Conservation (phyloP, 2,888 invertebrate genomes). For the Scaptomyza polygonia region DNA sequence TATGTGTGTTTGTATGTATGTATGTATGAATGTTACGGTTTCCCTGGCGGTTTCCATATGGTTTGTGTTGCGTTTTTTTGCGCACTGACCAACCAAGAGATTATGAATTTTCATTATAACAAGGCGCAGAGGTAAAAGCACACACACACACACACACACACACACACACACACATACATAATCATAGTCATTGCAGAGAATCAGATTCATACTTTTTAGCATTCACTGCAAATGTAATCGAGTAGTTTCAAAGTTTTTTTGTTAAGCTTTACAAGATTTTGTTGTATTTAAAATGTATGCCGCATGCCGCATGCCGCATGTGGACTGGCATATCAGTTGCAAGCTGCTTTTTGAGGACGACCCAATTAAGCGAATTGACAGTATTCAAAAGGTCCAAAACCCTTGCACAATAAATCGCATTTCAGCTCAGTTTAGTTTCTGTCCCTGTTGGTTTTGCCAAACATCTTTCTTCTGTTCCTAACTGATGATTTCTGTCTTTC, state of each 20-base stretch:
- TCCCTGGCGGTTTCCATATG: constrained; percentile 38
- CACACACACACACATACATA: neutral
- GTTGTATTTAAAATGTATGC: constrained; percentile 3
- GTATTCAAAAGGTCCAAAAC: neutral
- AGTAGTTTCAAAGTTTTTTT: constrained; percentile 39
- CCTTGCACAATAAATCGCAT: constrained; percentile 20
- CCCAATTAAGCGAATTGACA: constrained; percentile 44
- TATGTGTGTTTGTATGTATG: neutral
- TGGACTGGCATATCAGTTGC: constrained; percentile 31
- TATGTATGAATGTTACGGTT: constrained; percentile 5
- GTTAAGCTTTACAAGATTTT: constrained; percentile 14
- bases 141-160: neutral
- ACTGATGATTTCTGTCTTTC: too few relatives aligned
- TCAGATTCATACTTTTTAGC: constrained; percentile 4
- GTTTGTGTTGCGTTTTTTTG: constrained; percentile 25
- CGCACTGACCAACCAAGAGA: constrained; percentile 47
- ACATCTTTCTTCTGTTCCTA: too few relatives aligned
- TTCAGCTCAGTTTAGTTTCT: constrained; percentile 9
- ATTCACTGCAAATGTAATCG: constrained; percentile 32
- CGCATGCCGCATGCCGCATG: constrained; percentile 28
- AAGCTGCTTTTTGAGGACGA: constrained; percentile 45
- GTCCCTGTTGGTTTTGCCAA: neutral
- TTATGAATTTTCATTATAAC: constrained; percentile 75
- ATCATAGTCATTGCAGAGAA: constrained; percentile 1
- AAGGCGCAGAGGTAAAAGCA: constrained; percentile 16